A percentile compares a stretch with the other conserved stretches of the same genome.
Conservation (phyloP, 2,888 invertebrate genomes). For the Malthinus flaveolus region DNA sequence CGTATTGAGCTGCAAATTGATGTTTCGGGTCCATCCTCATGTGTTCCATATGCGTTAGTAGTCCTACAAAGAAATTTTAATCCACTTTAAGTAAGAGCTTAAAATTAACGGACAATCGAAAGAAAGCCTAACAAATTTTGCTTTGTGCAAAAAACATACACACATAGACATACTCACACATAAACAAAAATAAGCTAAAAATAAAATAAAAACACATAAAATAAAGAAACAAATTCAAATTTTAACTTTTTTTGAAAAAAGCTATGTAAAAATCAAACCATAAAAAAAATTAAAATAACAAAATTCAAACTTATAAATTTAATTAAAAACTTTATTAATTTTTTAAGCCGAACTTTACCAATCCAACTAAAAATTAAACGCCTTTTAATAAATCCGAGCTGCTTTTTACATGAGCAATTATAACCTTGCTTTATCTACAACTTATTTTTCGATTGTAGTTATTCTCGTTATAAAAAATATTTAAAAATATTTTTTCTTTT, state of each 20-base stretch:
- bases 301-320: background rate
- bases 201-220: background rate
- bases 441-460: background rate
- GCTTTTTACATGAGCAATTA: no score
- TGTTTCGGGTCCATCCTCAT: constrained; percentile 97
- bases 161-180: no score
- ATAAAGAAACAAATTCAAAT: background rate
- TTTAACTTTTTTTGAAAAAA: constrained; percentile 18
- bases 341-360: background rate
- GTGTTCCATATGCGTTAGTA: constrained; percentile 92
- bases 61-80: constrained; percentile 62
- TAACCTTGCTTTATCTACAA: constrained; percentile 1
- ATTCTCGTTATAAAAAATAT: no score
- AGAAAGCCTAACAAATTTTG: no score
- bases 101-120: no score
- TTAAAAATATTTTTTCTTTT: no score
- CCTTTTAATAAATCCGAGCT: constrained; percentile 3
- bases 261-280: constrained; percentile 3
- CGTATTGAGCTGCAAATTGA: constrained; percentile 94
- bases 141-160: no score
- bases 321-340: background rate
- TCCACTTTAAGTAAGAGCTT: no score
- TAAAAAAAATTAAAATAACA: constrained; percentile 1
- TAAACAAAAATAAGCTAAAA: no score
- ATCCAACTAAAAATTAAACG: constrained; percentile 5